phyloP scores from a whole-genome alignment of 2,113 vertebrate genomes.

The Bujurquina vittata region DNA sequence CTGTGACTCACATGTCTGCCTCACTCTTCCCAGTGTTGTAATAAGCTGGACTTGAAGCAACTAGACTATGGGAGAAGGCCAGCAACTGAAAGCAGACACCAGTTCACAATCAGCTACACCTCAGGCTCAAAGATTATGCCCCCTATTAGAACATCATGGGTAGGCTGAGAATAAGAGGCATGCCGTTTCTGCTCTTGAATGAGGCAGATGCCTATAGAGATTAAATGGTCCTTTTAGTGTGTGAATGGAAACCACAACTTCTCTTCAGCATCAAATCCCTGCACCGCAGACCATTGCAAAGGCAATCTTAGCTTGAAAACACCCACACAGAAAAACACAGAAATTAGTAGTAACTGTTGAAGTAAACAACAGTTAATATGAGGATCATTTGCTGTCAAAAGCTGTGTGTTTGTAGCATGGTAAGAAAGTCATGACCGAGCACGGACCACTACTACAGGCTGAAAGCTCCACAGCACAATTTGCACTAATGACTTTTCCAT shows the following conservation, averaged over 20 bases:
- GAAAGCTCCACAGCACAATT: constrained; percentile 33
- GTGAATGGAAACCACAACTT: constrained; percentile 42
- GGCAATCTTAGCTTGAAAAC: not conserved
- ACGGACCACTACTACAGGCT: constrained; percentile 23
- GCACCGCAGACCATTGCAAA: not conserved
- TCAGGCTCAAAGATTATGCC: constrained; percentile 50
- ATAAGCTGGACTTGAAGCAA: constrained; percentile 18
- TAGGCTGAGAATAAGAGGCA: constrained; percentile 9
- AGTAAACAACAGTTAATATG: not conserved
- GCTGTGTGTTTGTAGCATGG: constrained; percentile 4
- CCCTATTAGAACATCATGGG: constrained; percentile 62
- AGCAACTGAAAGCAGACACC: constrained; percentile 28
- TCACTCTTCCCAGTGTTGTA: constrained; percentile 40
- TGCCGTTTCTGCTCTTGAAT: constrained; percentile 36
- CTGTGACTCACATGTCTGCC: constrained; percentile 55
- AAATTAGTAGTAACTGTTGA: not conserved
- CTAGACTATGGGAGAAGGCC: constrained; percentile 35
- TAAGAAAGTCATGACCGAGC: constrained; percentile 18
- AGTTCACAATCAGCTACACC: constrained; percentile 42
- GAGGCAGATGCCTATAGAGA: constrained; percentile 17
- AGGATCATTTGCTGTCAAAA: constrained; percentile 16
- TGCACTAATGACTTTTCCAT: constrained; percentile 74
- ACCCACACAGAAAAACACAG: not conserved
- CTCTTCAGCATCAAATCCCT: not conserved
- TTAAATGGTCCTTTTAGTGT: constrained; percentile 25